These are phyloP conservation scores for Etheostoma nigrum DNA, from an alignment of 2,797 vertebrate species.

Conservation along the genomic window DNA sequence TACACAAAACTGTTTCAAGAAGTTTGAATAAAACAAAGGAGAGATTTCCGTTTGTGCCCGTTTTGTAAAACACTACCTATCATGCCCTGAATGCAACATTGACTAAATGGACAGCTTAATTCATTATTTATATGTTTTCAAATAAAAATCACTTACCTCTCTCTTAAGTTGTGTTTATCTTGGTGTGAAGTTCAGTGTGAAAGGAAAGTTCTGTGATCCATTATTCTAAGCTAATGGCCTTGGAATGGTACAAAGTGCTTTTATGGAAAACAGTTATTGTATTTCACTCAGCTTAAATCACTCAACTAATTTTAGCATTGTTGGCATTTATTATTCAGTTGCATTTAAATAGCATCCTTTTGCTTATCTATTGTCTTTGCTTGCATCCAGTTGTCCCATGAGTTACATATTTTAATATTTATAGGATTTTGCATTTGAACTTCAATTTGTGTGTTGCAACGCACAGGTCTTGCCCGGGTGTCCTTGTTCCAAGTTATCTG, in stretches of 20 bases:
- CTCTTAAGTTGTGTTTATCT: slow-evolving; percentile 39
- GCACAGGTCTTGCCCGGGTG: neutral
- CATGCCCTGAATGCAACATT: slow-evolving; percentile 30
- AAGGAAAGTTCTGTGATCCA: slow-evolving; percentile 63
- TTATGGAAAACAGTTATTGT: slow-evolving; percentile 60
- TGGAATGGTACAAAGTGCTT: slow-evolving; percentile 48
- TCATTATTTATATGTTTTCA: slow-evolving; percentile 67
- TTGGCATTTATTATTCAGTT: slow-evolving; percentile 55
- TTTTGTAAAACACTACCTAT: slow-evolving; percentile 18
- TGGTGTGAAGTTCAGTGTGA: slow-evolving; percentile 52
- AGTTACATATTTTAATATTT: slow-evolving; percentile 22
- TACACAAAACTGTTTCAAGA: slow-evolving; percentile 8
- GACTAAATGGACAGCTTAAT: slow-evolving; percentile 41
- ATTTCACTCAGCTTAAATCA: slow-evolving; percentile 61
- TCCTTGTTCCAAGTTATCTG: slow-evolving; percentile 4
- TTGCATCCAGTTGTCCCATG: neutral
- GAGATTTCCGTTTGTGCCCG: slow-evolving; percentile 5
- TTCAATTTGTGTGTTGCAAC: neutral
- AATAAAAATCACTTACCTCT: slow-evolving; percentile 56
- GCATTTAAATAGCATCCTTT: slow-evolving; percentile 31
- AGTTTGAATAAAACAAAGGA: slow-evolving; percentile 26
- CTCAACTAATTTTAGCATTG: slow-evolving; percentile 45
- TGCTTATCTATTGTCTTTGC: slow-evolving; percentile 19
- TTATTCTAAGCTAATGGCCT: slow-evolving; percentile 66
- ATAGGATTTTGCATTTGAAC: neutral